Percentiles rank a stretch among this genome's conserved stretches.
These are phyloP conservation scores for Catostylus mosaicus DNA, from an alignment of 30 jellyfish, hydroid and myxozoan species.

Conservation along the genomic window DNA sequence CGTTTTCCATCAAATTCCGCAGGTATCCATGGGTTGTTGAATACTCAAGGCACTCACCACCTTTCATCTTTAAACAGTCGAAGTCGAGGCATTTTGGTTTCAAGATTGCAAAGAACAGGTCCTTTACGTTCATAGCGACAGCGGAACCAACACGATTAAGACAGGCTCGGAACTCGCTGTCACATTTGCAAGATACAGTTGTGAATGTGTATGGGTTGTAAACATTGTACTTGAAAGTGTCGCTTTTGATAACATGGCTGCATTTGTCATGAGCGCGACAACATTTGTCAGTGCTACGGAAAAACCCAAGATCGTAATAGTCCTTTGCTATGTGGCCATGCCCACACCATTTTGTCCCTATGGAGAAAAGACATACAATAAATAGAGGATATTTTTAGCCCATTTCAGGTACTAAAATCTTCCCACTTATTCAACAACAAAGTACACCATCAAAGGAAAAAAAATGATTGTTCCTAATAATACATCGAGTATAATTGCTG, in stretches of 20 bases:
- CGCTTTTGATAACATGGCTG: neutral
- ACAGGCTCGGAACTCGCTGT: neutral
- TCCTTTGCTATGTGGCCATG: conserved; percentile 37
- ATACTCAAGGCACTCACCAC: no score
- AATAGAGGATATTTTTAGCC: neutral
- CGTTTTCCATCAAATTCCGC: no score
- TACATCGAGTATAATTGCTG: no score
- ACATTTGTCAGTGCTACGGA: conserved; percentile 23
- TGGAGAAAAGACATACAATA: neutral
- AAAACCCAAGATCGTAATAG: conserved; percentile 30
- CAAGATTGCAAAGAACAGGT: neutral
- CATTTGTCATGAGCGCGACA: conserved; percentile 35
- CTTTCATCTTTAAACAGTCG: no score
- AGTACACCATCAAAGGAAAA: no score
- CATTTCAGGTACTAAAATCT: no score
- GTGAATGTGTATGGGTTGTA: neutral
- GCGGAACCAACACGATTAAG: neutral
- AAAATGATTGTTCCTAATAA: no score
- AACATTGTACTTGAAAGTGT: neutral
- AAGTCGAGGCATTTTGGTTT: no score
- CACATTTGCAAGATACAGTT: neutral
- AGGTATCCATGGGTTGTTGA: no score
- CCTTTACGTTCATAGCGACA: neutral
- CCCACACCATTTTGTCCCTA: conserved; percentile 56
- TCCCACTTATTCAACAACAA: no score